phyloP scores from a whole-genome alignment of 1,140 invertebrate species.

The Scaptomyza hsui region DNA sequence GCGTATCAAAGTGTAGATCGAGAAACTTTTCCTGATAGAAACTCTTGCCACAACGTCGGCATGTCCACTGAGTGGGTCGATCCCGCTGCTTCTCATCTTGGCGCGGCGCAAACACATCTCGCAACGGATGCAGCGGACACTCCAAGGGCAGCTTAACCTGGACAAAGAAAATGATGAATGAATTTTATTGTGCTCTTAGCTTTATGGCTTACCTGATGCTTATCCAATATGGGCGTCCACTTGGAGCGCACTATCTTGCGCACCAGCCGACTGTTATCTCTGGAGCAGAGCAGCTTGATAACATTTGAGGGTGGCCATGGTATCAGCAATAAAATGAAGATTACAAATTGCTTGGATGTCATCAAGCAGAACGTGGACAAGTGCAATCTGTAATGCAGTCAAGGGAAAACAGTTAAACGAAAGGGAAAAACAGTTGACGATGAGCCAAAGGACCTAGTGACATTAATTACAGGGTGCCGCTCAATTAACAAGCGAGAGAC shows the following conservation, averaged over 20 bases:
- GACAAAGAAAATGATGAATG: not conserved
- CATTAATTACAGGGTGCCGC: constrained; percentile 31
- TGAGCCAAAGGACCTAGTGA: constrained; percentile 41
- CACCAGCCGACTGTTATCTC: constrained; percentile 94
- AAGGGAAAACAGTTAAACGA: not conserved
- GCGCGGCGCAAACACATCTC: constrained; percentile 94
- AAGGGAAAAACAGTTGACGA: not conserved
- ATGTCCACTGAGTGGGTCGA: constrained; percentile 94
- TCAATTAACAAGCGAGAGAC: not conserved
- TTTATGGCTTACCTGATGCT: constrained; percentile 88
- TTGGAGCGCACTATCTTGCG: constrained; percentile 95
- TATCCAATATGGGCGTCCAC: constrained; percentile 94
- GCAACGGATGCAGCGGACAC: constrained; percentile 94
- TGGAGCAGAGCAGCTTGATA: constrained; percentile 93
- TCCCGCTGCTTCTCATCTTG: constrained; percentile 92
- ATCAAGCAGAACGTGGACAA: constrained; percentile 65
- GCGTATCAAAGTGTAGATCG: constrained; percentile 95
- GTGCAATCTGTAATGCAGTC: constrained; percentile 60
- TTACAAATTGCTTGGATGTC: constrained; percentile 81
- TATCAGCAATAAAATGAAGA: constrained; percentile 91
- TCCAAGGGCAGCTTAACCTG: constrained; percentile 90
- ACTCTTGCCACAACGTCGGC: constrained; percentile 95
- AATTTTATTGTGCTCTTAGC: no score
- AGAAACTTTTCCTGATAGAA: constrained; percentile 94
- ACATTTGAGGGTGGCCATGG: constrained; percentile 94